Base-by-base conservation (phyloP, 2,113 vertebrate genomes). In the Trematocara stigmaticum region DNA sequence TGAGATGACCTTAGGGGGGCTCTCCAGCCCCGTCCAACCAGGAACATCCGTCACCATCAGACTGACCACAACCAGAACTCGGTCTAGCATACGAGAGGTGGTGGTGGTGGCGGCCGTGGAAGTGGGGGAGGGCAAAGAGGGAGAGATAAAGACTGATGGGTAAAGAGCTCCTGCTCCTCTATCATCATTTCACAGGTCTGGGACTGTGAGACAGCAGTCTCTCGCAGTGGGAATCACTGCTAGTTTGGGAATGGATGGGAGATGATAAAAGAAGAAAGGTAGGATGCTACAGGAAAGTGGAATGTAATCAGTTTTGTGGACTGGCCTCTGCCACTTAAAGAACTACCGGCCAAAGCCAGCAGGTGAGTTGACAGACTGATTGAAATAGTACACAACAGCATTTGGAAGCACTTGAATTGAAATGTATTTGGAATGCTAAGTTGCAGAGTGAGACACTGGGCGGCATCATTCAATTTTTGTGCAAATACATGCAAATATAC, bases 141-240 rank as follows among this genome's bases (percentile, higher is more conserved):
- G 84, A 90, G 82, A 74, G 91, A 95, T 93, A 93, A 94, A 96
- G 96, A 97, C 93, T 95, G 94, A 97, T 96, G 95, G 92, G 88
- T 87, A 71, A 91, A 87, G 88, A 82, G 87, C 92, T 88, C 59
- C 13, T 88, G 87, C 94, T 96, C 88, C 79, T 97, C 94, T 85
- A 95, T 97, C 96, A 96, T 96, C 93, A 94, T 97, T 96, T 96
- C 91, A 93, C 89, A 93, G 93, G 91, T 78, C 88, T 93, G 88
- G 92, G 89, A 84, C 89, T 92, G 79, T 35, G 89, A 91, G 94
- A 93, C 92, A 91, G 91, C 89, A 87, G 88, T 89, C 61, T 78
- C 89, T 94, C 93, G 88, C 92, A 90, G 80, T 71, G 91, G 92
- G 94, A 91, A 90, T 93, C 93, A 78, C 88, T 3, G 86, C 89